These are phyloP conservation scores for Tribolium castaneum DNA, from an alignment of 1,140 invertebrate genomes.

Conservation along the genomic window DNA sequence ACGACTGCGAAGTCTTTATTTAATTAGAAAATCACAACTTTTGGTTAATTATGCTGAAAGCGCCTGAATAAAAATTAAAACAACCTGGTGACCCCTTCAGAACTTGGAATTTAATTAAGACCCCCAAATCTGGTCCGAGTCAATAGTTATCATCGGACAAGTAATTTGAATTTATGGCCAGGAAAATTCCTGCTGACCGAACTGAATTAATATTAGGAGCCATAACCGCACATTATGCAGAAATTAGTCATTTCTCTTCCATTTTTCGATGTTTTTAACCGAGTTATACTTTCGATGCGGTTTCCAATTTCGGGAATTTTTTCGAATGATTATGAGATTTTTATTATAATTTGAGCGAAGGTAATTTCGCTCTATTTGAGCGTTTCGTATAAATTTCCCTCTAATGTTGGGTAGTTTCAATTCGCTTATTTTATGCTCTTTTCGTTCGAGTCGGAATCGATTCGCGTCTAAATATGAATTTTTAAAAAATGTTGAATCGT, in stretches of 20 bases:
- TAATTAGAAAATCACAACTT: slow-evolving; percentile 25
- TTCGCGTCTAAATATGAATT: slow-evolving; percentile 9
- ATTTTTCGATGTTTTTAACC: background rate
- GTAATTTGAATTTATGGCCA: slow-evolving; percentile 20
- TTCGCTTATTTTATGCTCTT: slow-evolving; percentile 31
- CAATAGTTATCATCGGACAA: slow-evolving; percentile 20
- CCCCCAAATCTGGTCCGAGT: slow-evolving; percentile 20
- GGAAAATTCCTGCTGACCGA: slow-evolving; percentile 5
- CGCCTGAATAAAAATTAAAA: background rate
- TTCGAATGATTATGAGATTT: background rate
- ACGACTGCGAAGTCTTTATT: slow-evolving; percentile 33
- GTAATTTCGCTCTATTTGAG: slow-evolving; percentile 23
- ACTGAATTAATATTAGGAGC: background rate
- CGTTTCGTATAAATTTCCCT: slow-evolving; percentile 14
- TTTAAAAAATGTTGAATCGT: slow-evolving; percentile 6
- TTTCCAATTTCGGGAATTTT: slow-evolving; percentile 3
- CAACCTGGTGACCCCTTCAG: background rate
- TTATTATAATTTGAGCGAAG: background rate
- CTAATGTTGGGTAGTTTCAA: slow-evolving; percentile 24
- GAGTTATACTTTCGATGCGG: background rate
- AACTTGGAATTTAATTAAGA: slow-evolving; percentile 3
- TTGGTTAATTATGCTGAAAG: slow-evolving; percentile 31
- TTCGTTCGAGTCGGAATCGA: background rate
- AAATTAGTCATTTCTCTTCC: no score
- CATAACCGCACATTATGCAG: background rate